These are phyloP conservation scores for Sitta carolinensis DNA, from an alignment of 2,797 vertebrate species.

Conservation along the genomic window DNA sequence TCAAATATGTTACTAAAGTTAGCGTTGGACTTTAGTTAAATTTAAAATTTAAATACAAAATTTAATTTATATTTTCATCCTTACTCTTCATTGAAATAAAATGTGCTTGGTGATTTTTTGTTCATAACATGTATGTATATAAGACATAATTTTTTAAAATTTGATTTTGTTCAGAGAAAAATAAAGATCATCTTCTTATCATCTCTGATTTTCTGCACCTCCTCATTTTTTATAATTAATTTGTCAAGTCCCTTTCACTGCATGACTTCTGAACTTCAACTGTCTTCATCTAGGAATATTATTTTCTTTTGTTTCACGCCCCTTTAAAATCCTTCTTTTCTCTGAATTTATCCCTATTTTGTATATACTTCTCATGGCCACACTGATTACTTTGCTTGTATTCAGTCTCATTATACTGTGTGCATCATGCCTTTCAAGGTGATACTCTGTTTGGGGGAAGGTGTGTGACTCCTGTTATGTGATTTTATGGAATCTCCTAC, in stretches of 20 bases:
- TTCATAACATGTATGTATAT: not conserved
- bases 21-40: not conserved
- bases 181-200: not conserved
- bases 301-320: not conserved
- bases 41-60: not conserved
- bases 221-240: not conserved
- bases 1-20: not conserved
- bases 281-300: not conserved
- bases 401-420: not conserved
- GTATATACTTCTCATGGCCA: not conserved
- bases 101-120: not conserved
- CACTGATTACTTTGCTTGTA: not conserved
- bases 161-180: not conserved
- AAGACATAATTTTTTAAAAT: not conserved
- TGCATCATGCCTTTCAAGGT: not conserved
- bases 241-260: not conserved
- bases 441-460: not conserved
- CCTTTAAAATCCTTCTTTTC: not conserved
- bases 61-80: not conserved
- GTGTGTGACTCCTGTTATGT: not conserved
- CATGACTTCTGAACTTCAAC: not conserved
- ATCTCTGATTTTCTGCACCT: not conserved
- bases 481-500: not conserved
- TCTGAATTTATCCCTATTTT: not conserved
- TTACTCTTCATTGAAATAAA: not conserved